phyloP scores from a whole-genome alignment of 2,888 invertebrate genomes.

The Ptilodon capucinus region DNA sequence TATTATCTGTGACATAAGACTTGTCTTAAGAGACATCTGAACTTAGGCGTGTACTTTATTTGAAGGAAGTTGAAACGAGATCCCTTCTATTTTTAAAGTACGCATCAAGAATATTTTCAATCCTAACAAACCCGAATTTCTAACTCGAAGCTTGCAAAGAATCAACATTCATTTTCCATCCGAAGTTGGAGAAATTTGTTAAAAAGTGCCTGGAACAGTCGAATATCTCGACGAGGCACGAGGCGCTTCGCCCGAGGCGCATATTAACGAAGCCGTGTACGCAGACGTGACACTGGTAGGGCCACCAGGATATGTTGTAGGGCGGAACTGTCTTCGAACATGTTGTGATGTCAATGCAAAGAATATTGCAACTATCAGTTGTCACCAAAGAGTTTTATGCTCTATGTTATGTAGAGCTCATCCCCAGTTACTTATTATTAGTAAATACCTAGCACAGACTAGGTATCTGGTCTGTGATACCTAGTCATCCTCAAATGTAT shows the following conservation, averaged over 20 bases:
- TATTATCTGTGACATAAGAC: no score
- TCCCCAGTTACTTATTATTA: no score
- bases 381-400: no score
- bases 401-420: no score
- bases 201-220: conserved; percentile 51
- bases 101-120: conserved; percentile 7
- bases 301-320: conserved; percentile 18
- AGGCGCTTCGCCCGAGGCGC: conserved; percentile 42
- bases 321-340: neutral
- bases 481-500: no score
- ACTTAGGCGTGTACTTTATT: no score
- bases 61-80: no score
- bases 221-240: conserved; percentile 38
- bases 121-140: conserved; percentile 28
- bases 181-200: conserved; percentile 45
- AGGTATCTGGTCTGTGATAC: no score
- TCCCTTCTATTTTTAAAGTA: conserved; percentile 12
- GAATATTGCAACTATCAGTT: no score
- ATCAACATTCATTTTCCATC: conserved; percentile 42
- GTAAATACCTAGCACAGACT: no score
- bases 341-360: neutral
- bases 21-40: no score
- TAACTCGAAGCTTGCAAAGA: conserved; percentile 30
- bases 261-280: conserved; percentile 48
- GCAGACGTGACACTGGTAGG: conserved; percentile 21